Conservation (phyloP, 2,113 vertebrate species). For the Ctenodactylus gundi region DNA sequence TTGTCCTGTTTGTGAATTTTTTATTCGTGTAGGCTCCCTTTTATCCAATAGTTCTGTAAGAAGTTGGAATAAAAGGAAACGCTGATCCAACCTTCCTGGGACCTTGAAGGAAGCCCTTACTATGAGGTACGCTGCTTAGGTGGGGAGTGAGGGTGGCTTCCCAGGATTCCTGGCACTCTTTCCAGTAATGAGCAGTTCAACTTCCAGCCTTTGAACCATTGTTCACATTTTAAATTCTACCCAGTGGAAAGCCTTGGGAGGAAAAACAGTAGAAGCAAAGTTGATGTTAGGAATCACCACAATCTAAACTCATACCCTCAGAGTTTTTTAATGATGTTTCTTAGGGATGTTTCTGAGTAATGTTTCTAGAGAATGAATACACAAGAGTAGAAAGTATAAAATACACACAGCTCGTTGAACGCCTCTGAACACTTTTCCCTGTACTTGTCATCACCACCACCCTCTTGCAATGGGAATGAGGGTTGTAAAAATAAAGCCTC, state of each 20-base stretch:
- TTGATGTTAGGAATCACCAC: constrained; percentile 57
- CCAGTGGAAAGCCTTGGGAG: constrained; percentile 44
- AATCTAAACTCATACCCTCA: background rate
- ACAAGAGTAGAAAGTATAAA: background rate
- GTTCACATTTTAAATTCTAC: constrained; percentile 61
- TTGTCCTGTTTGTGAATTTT: constrained; percentile 67
- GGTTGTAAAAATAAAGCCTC: constrained; percentile 66
- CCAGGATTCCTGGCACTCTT: constrained; percentile 64
- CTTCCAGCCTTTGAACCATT: constrained; percentile 52
- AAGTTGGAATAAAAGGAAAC: constrained; percentile 65
- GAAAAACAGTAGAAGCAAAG: constrained; percentile 12
- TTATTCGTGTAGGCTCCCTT: constrained; percentile 63
- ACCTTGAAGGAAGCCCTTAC: constrained; percentile 56
- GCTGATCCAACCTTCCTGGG: constrained; percentile 44
- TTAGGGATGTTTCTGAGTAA: too few relatives aligned
- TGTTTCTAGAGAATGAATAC: background rate
- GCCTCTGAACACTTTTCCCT: constrained; percentile 10
- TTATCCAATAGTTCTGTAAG: constrained; percentile 74
- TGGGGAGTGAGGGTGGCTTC: constrained; percentile 54
- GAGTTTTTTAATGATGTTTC: constrained; percentile 18
- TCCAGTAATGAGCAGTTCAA: constrained; percentile 39
- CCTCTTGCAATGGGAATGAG: background rate
- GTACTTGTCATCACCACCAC: background rate
- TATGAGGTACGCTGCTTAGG: constrained; percentile 31
- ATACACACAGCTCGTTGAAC: background rate